Base-by-base conservation (phyloP, 2,113 vertebrate genomes). In the Sorex araneus region DNA sequence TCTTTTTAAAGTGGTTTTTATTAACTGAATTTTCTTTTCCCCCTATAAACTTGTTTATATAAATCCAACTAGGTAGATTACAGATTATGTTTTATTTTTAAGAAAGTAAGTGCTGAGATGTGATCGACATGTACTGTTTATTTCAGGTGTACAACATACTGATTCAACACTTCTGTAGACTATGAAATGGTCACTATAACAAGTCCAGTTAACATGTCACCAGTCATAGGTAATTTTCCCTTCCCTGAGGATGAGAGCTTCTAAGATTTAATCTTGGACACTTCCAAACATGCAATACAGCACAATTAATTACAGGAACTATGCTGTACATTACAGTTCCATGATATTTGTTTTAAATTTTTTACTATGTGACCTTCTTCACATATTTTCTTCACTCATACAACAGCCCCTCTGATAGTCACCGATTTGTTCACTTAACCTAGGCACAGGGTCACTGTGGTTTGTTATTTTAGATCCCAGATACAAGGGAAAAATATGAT, bases 11-110 rank as follows among this genome's bases (percentile, higher is more conserved):
- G 60, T 11, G 54, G 9, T 64, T 93, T 70, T 36, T 15, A 36
- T 16, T 19, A 95, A 74, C 43, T 77, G 18, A 84, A 74, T 81
- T 50, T 83, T 70, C 23, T 69, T 89, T 70, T 67, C 25, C 7
- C 36, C 36, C 81, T 54, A 87, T 73, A 78, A 3, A 3, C 34
- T n/a, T 43, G 84, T 71, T 84, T 73, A 69, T 45, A 27, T 57
- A 84, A 92, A 74, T 0, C 13, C 18, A 12, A 47, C 11, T 40
- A 90, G 79, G n/a, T 27, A 77, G 75, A 84, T 25, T 47, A 25
- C 43, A 82, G 2, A 43, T 87, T 93, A 50, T 0, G 3, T 10
- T 40, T 50, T 87, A 47, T 76, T 10, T 78, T 87, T 76, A 83
- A 45, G 82, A 45, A 45, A 75, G 19, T 28, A 40, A 71, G 21